A percentile compares a stretch with the other conserved stretches of the same genome.
Conservation (phyloP, 2,113 vertebrate genomes). For the Thalassarche chlororhynchos region DNA sequence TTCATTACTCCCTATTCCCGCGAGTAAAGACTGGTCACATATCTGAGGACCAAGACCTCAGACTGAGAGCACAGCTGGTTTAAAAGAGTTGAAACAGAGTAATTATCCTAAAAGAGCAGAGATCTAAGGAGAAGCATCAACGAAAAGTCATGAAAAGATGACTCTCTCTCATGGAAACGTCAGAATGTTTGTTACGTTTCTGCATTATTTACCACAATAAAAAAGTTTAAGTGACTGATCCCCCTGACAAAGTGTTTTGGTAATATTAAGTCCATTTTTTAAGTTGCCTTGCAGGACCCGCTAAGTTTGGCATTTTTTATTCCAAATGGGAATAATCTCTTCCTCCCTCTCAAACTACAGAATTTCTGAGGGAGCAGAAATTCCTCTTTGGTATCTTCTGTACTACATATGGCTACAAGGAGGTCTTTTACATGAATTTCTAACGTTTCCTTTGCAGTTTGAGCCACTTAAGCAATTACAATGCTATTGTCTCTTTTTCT, state of each 20-base stretch:
- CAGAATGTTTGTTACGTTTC: neutral
- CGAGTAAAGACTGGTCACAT: neutral
- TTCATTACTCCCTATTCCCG: neutral
- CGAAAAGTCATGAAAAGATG: too few species aligned
- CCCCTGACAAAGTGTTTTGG: neutral
- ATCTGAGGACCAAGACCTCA: neutral
- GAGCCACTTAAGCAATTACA: neutral
- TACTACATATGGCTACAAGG: neutral
- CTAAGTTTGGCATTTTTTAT: neutral
- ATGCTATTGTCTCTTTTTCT: neutral
- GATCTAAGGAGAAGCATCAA: neutral
- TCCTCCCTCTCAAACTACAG: neutral
- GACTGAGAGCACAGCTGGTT: neutral
- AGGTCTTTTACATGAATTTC: neutral
- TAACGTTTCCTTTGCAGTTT: neutral
- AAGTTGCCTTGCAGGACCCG: neutral
- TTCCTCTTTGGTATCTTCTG: neutral
- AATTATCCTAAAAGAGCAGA: neutral
- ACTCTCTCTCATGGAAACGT: neutral
- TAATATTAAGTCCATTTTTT: neutral
- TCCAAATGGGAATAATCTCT: neutral
- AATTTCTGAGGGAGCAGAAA: neutral
- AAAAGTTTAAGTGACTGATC: neutral
- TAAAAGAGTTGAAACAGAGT: neutral
- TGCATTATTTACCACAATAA: neutral